Evolutionary conservation across 2,797 vertebrate species (phyloP).

Genomic region (Sarcophilus harrisii): DNA sequence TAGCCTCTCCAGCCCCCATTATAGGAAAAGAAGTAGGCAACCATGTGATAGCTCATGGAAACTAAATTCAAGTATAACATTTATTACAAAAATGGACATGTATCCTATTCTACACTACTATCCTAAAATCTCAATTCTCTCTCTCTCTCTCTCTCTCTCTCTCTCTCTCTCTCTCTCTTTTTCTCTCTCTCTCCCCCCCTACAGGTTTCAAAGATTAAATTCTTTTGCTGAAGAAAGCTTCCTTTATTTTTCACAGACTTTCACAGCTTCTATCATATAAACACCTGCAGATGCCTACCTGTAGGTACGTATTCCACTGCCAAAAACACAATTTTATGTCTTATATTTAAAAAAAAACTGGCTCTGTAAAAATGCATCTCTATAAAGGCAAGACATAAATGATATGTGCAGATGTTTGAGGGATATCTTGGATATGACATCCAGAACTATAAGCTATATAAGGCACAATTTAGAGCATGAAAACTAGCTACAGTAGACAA

Average conservation of each 20-base stretch:
- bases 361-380: conserved; percentile 32
- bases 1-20: neutral
- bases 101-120: neutral
- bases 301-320: neutral
- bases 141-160: neutral
- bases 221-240: neutral
- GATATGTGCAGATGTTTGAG: conserved; percentile 35
- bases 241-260: conserved; percentile 22
- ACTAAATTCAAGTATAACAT: conserved; percentile 15
- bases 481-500: neutral
- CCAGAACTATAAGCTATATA: neutral
- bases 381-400: conserved; percentile 37
- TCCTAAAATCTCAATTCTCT: neutral
- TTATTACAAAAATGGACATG: neutral
- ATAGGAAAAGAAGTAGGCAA: neutral
- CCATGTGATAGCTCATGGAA: neutral
- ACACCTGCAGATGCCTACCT: conserved; percentile 38
- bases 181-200: neutral
- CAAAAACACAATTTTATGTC: conserved; percentile 44
- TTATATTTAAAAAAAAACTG: conserved; percentile 24
- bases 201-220: neutral
- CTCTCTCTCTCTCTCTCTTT: conserved; percentile 13
- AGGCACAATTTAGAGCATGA: neutral
- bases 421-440: neutral
- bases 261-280: conserved; percentile 7